A percentile compares a stretch with the other conserved stretches of the same genome.
Evolutionary conservation across 2,113 vertebrate genomes (phyloP).

Genomic region (Psittacara wagleri): DNA sequence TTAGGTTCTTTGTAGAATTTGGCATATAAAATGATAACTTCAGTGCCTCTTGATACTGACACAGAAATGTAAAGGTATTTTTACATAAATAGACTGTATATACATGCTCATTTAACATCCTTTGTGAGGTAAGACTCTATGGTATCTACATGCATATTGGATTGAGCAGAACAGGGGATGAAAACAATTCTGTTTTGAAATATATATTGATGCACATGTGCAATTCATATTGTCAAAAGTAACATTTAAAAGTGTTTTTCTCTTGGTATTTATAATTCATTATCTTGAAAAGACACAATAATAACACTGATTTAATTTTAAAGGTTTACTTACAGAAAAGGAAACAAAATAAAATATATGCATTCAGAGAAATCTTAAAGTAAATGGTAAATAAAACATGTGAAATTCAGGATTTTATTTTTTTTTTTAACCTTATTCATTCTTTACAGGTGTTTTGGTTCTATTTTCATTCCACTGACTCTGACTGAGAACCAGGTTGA

Average conservation of each 20-base stretch:
- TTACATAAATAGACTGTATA: not conserved
- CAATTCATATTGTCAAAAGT: not conserved
- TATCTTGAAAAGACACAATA: not conserved
- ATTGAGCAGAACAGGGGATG: not conserved
- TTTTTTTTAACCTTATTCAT: not conserved
- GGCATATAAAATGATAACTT: not conserved
- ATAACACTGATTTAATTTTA: not conserved
- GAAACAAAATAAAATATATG: not conserved
- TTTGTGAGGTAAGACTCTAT: not conserved
- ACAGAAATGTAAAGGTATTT: not conserved
- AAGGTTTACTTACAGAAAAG: not conserved
- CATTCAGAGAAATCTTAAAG: not conserved
- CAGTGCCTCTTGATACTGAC: not conserved
- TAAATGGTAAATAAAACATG: not conserved
- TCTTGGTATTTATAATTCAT: not conserved
- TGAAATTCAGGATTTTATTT: not conserved
- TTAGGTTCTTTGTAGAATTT: not conserved
- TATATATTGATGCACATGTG: not conserved
- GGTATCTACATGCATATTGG: not conserved
- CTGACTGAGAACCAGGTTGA: not conserved
- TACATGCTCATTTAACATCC: not conserved
- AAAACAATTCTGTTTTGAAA: not conserved
- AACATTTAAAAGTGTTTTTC: not conserved
- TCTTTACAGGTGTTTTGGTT: not conserved
- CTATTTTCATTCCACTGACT: not conserved